These are phyloP conservation scores for Formica exsecta DNA, from an alignment of 1,140 invertebrate species.

Conservation along the genomic window DNA sequence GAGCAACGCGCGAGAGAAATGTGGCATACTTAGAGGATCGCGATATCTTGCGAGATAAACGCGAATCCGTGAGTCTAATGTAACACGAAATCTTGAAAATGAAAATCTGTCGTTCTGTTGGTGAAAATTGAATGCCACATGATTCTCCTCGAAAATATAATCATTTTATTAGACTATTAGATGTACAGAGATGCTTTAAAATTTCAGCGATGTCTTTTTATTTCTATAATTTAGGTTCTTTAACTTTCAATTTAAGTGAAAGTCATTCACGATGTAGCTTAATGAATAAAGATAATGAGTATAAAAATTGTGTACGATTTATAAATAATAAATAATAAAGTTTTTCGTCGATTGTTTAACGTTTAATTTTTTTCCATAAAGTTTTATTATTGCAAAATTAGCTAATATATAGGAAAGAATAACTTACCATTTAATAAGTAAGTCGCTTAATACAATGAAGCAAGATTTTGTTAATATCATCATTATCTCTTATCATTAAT, in stretches of 20 bases:
- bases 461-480: background rate
- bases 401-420: background rate
- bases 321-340: background rate
- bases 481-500: background rate
- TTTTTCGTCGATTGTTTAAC: background rate
- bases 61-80: slow-evolving; percentile 8
- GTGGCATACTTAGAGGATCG: slow-evolving; percentile 61
- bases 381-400: background rate
- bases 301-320: background rate
- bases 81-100: slow-evolving; percentile 10
- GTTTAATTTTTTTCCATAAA: background rate
- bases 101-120: background rate
- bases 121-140: background rate
- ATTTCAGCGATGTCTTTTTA: background rate
- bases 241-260: background rate
- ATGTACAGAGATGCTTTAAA: background rate
- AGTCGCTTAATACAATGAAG: background rate
- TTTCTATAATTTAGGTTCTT: background rate
- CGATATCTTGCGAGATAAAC: slow-evolving; percentile 46
- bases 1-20: slow-evolving; percentile 57
- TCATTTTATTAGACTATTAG: background rate
- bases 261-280: background rate
- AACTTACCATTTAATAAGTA: background rate
- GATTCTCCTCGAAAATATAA: background rate
- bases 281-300: background rate